Base-by-base conservation (phyloP, 2,888 invertebrate species). In the Lasioglossum figueresi region DNA sequence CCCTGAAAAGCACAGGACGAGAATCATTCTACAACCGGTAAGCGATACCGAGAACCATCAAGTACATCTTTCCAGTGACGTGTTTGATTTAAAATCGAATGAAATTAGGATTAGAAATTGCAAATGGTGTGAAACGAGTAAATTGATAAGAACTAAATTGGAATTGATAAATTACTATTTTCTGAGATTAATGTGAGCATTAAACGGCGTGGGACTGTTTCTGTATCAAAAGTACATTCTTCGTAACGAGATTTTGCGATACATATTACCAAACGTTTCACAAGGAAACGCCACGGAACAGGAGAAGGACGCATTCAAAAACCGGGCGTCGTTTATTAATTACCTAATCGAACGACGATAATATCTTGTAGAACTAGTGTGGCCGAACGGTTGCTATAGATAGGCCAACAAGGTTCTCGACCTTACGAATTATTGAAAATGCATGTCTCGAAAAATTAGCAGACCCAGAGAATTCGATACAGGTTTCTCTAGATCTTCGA, bases 11-110 rank as follows among this genome's bases (percentile, higher is more conserved):
- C 95, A 95, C 82, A 81, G 63, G 1, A 91, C 95, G 0, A 86
- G 72, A 8, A 87, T 94, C 40, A 88, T 94, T 43, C 12, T 95
- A 19, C 94, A 95, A 86, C 95, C 95, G 88, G 95, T 95, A 91
- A 93, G 89, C 86, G 27, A 23, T 8, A 70, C 14, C 31, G 31
- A 31, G 10, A 34, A 66, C 0, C 37, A n/a, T 63, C 59, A 5
- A 63, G 31, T n/a, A n/a, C 56, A n/a, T 56, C n/a, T 56, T n/a
- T 12, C n/a, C 52, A 52, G n/a, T 10, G n/a, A 52, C n/a, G 10
- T 23, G 52, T 3, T 52, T 8, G n/a, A 52, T n/a, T n/a, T n/a
- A 4, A 56, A 56, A n/a, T 56, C n/a, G n/a, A 12, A 12, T 56
- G 12, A 4, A n/a, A 56, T 56, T 56, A n/a, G 56, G 23, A 56